A percentile compares a stretch with the other conserved stretches of the same genome.
Conservation (phyloP, 2,888 invertebrate genomes). For the Ischnus inquisitorius region DNA sequence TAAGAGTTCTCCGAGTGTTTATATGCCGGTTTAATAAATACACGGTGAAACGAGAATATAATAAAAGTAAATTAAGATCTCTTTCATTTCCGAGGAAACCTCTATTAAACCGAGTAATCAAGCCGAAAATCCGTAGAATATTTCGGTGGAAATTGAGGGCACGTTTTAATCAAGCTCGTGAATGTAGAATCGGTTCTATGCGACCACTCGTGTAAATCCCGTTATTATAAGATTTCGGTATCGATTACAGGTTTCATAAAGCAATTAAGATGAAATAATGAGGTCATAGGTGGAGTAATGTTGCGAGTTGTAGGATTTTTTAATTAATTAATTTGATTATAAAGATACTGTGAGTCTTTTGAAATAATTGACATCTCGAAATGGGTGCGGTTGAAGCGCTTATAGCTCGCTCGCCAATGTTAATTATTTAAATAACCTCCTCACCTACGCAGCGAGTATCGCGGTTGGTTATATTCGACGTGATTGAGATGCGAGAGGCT, state of each 20-base stretch:
- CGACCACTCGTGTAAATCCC: background rate
- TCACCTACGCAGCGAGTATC: background rate
- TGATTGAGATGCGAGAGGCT: background rate
- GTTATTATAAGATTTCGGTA: conserved; percentile 7
- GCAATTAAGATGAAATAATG: conserved; percentile 12
- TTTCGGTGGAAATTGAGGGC: conserved; percentile 3
- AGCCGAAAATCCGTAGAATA: conserved; percentile 32
- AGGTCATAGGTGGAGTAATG: background rate
- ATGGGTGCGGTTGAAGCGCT: background rate
- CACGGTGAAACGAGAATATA: too few species aligned
- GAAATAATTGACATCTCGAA: conserved; percentile 1
- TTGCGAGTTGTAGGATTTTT: background rate
- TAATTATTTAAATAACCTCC: conserved; percentile 18
- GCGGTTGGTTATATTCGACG: conserved; percentile 9
- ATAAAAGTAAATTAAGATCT: conserved; percentile 11
- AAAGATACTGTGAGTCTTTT: background rate
- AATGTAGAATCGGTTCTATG: background rate
- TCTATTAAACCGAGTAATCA: conserved; percentile 34
- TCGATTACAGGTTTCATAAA: conserved; percentile 2
- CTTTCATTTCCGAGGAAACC: conserved; percentile 1
- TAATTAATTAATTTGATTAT: background rate
- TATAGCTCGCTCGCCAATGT: background rate
- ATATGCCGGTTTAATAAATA: too few species aligned
- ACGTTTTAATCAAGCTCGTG: conserved; percentile 33
- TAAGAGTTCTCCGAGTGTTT: too few species aligned